Percentiles rank a stretch among this genome's conserved stretches.
These are phyloP conservation scores for Dasyornis broadbenti DNA, from an alignment of 2,113 vertebrate genomes.

Conservation along the genomic window DNA sequence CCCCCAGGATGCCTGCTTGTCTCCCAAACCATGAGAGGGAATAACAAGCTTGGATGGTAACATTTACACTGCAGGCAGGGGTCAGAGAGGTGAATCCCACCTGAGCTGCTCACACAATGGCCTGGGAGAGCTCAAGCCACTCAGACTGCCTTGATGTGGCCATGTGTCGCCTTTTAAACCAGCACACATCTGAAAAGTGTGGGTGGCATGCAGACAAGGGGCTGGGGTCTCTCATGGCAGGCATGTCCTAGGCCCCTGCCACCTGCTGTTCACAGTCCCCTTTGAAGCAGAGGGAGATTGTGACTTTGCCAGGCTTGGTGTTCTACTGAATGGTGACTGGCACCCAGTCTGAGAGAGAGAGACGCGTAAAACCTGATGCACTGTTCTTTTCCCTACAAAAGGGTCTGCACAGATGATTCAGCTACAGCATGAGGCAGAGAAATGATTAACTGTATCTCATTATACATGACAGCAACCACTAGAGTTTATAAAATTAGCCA, in stretches of 20 bases:
- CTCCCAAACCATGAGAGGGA: not conserved
- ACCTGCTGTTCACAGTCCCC: not conserved
- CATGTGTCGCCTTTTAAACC: not conserved
- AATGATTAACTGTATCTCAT: slow-evolving; percentile 4
- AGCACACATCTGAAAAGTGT: not conserved
- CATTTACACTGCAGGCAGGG: not conserved
- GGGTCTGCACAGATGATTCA: not conserved
- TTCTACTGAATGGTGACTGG: rapidly evolving
- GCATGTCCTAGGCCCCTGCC: not conserved
- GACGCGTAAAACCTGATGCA: not conserved
- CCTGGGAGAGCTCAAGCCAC: not conserved
- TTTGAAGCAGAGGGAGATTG: not conserved
- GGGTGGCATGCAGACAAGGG: not conserved
- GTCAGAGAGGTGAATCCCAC: not conserved
- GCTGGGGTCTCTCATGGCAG: not conserved
- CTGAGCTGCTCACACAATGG: not conserved
- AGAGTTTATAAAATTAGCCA: slow-evolving; percentile 1
- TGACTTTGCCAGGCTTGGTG: not conserved
- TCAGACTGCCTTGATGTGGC: rapidly evolving
- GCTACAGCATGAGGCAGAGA: not conserved
- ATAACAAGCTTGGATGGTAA: not conserved
- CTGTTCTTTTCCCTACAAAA: not conserved
- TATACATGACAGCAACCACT: not conserved
- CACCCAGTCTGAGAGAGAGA: not conserved
- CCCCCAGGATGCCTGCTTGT: not conserved